Conservation (phyloP, 1,140 invertebrate species). For the Subanguina moxae region DNA sequence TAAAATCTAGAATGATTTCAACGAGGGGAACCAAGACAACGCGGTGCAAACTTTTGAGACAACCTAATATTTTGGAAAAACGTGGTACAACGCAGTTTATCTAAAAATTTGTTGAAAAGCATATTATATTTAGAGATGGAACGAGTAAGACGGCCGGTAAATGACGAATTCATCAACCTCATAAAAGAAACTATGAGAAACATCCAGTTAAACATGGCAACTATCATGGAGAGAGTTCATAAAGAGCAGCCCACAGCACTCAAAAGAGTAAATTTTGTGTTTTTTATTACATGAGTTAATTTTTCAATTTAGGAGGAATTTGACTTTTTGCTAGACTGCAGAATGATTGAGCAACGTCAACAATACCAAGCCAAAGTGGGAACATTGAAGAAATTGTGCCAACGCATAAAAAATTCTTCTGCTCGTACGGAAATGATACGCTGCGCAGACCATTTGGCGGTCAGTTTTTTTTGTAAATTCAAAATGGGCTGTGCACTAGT, state of each 20-base stretch:
- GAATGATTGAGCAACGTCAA: background rate
- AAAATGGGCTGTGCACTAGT: no score
- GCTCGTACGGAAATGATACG: conserved; percentile 9
- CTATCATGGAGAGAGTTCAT: conserved; percentile 12
- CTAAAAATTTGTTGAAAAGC: conserved; percentile 9
- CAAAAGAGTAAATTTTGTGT: conserved; percentile 13
- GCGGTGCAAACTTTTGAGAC: no score
- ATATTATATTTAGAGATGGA: conserved; percentile 21
- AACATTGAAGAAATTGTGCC: conserved; percentile 13
- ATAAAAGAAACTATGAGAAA: conserved; percentile 26
- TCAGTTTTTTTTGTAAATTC: conserved; percentile 6
- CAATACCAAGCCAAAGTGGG: conserved; percentile 26
- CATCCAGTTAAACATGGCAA: conserved; percentile 21
- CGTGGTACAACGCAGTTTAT: no score
- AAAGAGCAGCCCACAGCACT: background rate
- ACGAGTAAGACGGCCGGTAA: conserved; percentile 18
- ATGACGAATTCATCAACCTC: conserved; percentile 13
- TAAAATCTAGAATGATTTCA: no score
- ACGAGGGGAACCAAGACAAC: no score
- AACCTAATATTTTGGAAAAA: no score
- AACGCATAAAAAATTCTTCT: conserved; percentile 8
- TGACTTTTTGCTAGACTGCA: conserved; percentile 17
- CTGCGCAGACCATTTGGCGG: conserved; percentile 27
- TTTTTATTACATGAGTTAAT: background rate
- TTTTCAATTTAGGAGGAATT: conserved; percentile 28